Percentiles rank a stretch among this genome's conserved stretches.
Conservation (phyloP, 1,140 invertebrate genomes). For the Conus betulinus region DNA sequence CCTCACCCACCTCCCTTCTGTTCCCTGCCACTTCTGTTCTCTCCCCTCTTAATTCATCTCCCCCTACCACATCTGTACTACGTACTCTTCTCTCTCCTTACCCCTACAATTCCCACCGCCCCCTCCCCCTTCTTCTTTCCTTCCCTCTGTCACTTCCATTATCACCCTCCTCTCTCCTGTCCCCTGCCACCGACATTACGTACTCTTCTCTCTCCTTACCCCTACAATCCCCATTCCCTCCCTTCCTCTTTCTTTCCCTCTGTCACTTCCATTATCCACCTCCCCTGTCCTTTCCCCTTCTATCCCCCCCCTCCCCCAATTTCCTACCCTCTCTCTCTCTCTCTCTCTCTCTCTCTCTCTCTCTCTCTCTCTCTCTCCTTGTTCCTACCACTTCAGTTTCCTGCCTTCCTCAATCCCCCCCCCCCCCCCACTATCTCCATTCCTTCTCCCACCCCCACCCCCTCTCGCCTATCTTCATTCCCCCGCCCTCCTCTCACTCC, state of each 20-base stretch:
- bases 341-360: conserved; percentile 6
- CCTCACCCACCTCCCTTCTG: no score
- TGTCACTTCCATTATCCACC: background rate
- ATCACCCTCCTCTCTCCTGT: background rate
- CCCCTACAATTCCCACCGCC: no score
- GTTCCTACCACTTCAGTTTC: no score
- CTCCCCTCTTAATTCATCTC: no score
- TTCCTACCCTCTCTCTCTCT: background rate
- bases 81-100: no score
- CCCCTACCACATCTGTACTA: no score
- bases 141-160: no score
- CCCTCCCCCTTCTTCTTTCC: no score
- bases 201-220: no score
- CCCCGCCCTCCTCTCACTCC: background rate
- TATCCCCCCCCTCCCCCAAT: background rate
- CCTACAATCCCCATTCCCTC: no score
- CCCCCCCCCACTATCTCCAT: background rate
- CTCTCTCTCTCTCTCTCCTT: background rate
- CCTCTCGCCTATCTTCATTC: background rate
- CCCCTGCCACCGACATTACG: no score
- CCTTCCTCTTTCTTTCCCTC: background rate
- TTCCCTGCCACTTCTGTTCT: no score
- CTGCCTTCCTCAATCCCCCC: background rate
- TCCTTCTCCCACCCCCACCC: background rate
- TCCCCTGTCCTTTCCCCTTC: background rate